These are phyloP conservation scores for Parazoanthus swiftii DNA, from an alignment of 92 coral and sea anemone species.

Conservation along the genomic window DNA sequence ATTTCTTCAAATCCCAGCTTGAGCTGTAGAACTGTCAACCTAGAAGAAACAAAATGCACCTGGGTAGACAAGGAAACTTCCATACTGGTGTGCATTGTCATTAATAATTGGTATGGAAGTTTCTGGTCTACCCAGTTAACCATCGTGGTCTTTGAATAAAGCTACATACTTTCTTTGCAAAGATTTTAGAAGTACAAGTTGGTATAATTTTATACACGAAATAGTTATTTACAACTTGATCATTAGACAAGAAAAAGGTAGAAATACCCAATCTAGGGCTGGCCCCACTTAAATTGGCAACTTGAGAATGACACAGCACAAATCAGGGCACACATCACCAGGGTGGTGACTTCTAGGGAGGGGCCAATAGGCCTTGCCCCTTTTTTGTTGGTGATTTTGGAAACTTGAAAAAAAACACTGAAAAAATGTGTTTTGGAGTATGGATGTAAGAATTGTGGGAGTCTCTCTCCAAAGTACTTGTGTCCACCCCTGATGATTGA, in stretches of 20 bases:
- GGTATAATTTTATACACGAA: too few species aligned
- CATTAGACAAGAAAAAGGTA: background rate
- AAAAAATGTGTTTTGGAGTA: too few species aligned
- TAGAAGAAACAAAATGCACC: slow-evolving; percentile 12
- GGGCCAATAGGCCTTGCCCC: too few species aligned
- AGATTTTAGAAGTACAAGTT: too few species aligned
- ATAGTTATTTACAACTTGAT: too few species aligned
- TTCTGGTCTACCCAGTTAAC: slow-evolving; percentile 11
- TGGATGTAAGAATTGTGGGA: too few species aligned
- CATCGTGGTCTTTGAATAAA: background rate
- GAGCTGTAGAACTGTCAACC: background rate
- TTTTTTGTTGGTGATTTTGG: too few species aligned
- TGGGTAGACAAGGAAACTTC: slow-evolving; percentile 40
- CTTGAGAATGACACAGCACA: slow-evolving; percentile 33
- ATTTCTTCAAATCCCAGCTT: too few species aligned
- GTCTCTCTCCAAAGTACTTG: too few species aligned
- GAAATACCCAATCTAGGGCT: background rate
- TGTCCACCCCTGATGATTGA: background rate
- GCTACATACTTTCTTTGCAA: background rate
- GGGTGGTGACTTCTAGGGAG: too few species aligned
- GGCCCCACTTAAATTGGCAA: background rate
- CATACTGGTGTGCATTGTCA: background rate
- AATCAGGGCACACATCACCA: background rate
- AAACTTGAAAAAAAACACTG: too few species aligned
- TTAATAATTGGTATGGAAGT: background rate